Evolutionary conservation across 2,888 invertebrate species (phyloP).

Genomic region (Sphaerophoria rueppellii): DNA sequence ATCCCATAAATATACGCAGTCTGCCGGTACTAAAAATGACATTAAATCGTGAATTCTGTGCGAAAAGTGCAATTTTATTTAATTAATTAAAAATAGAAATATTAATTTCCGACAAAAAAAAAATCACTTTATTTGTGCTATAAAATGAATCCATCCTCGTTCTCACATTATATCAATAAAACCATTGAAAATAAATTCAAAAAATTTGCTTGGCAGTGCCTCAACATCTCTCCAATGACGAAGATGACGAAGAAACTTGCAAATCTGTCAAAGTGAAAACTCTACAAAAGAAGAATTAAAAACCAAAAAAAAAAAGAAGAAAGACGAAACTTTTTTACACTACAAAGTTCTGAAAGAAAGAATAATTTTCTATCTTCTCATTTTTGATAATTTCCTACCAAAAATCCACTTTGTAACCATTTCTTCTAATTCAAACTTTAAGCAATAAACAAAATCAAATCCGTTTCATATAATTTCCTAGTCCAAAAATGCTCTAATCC

Average conservation of each 20-base stretch:
- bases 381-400: conserved; percentile 49
- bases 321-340: conserved; percentile 63
- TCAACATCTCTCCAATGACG: background rate
- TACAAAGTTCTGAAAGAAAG: conserved; percentile 47
- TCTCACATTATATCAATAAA: no score
- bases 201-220: conserved; percentile 26
- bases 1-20: no score
- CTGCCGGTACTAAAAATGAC: no score
- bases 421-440: conserved; percentile 20
- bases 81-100: no score
- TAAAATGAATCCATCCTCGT: no score
- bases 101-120: no score
- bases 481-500: conserved; percentile 45
- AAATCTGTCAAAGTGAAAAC: conserved; percentile 33
- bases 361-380: conserved; percentile 57
- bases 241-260: conserved; percentile 1
- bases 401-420: conserved; percentile 28
- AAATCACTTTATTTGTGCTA: no score
- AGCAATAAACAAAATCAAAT: conserved; percentile 14
- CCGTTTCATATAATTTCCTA: background rate
- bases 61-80: no score
- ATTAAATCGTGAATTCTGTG: no score
- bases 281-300: conserved; percentile 14
- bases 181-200: background rate
- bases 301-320: conserved; percentile 24